A percentile compares a stretch with the other conserved stretches of the same genome.
Evolutionary conservation across 2,113 vertebrate species (phyloP).

Genomic region (Cygnus buccinator): DNA sequence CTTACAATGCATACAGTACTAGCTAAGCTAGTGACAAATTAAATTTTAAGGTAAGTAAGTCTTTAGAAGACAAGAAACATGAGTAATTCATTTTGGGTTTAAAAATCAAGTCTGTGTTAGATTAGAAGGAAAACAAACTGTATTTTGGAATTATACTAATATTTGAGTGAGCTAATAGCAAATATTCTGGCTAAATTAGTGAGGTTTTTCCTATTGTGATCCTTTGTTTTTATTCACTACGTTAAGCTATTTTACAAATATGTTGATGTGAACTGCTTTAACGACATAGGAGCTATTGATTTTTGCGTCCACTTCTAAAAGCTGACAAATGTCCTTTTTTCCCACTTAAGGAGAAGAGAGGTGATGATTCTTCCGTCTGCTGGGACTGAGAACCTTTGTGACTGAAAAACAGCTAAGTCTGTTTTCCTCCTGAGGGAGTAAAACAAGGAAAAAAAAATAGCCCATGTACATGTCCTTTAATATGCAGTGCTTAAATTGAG

Average conservation of each 20-base stretch:
- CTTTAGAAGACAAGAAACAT: slow-evolving; percentile 36
- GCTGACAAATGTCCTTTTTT: background rate
- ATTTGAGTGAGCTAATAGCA: slow-evolving; percentile 2
- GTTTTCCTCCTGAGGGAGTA: background rate
- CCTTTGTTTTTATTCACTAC: background rate
- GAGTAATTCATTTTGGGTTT: background rate
- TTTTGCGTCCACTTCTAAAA: background rate
- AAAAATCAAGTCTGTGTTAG: slow-evolving; percentile 9
- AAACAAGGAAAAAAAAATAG: background rate
- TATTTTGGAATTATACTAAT: background rate
- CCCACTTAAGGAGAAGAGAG: slow-evolving; percentile 4
- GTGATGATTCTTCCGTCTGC: slow-evolving; percentile 14
- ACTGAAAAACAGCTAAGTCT: background rate
- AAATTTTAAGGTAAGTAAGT: slow-evolving; percentile 19
- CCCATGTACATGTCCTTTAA: slow-evolving; percentile 6
- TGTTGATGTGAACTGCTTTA: background rate
- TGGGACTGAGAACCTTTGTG: background rate
- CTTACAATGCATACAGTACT: background rate
- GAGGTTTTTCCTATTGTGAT: background rate
- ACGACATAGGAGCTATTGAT: background rate
- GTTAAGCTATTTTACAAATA: background rate
- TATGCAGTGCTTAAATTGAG: background rate
- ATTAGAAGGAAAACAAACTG: background rate
- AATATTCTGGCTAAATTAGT: slow-evolving; percentile 33
- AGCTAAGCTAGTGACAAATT: slow-evolving; percentile 60